Conservation (phyloP, 2,888 invertebrate genomes). For the Drosophila mettleri region DNA sequence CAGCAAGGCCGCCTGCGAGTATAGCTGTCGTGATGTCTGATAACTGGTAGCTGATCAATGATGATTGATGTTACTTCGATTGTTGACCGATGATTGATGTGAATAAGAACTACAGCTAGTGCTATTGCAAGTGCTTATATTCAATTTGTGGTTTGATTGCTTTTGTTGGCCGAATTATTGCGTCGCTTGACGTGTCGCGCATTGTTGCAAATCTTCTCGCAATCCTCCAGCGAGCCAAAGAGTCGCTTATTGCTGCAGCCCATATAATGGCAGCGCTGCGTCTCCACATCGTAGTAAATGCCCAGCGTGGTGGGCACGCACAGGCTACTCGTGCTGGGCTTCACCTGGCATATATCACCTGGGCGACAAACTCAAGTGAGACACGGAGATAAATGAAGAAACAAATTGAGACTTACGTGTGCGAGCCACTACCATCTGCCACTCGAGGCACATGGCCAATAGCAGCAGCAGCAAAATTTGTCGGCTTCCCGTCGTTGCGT, state of each 20-base stretch:
- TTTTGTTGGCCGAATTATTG: slow-evolving; percentile 42
- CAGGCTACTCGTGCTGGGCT: slow-evolving; percentile 79
- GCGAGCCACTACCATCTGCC: slow-evolving; percentile 41
- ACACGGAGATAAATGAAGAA: background rate
- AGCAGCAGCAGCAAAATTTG: slow-evolving; percentile 52
- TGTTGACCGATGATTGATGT: slow-evolving; percentile 7
- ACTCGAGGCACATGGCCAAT: slow-evolving; percentile 42
- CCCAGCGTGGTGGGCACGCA: slow-evolving; percentile 80
- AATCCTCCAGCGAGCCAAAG: slow-evolving; percentile 78
- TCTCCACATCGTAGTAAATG: slow-evolving; percentile 81
- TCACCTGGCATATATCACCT: slow-evolving; percentile 81
- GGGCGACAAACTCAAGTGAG: slow-evolving; percentile 5
- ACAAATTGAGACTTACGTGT: slow-evolving; percentile 54
- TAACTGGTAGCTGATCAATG: slow-evolving; percentile 9
- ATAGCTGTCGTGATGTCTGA: slow-evolving; percentile 85
- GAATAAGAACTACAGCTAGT: slow-evolving; percentile 38
- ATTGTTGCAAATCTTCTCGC: slow-evolving; percentile 82
- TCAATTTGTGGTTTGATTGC: slow-evolving; percentile 67
- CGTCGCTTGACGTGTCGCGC: slow-evolving; percentile 68
- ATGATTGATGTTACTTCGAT: slow-evolving; percentile 4
- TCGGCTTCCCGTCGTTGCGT: slow-evolving; percentile 18
- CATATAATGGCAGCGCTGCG: slow-evolving; percentile 80
- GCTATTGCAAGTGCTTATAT: slow-evolving; percentile 29
- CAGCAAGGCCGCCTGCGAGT: slow-evolving; percentile 87
- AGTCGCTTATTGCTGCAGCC: slow-evolving; percentile 81